These are phyloP conservation scores for Acrobasis repandana DNA, from an alignment of 2,888 invertebrate species.

Conservation along the genomic window DNA sequence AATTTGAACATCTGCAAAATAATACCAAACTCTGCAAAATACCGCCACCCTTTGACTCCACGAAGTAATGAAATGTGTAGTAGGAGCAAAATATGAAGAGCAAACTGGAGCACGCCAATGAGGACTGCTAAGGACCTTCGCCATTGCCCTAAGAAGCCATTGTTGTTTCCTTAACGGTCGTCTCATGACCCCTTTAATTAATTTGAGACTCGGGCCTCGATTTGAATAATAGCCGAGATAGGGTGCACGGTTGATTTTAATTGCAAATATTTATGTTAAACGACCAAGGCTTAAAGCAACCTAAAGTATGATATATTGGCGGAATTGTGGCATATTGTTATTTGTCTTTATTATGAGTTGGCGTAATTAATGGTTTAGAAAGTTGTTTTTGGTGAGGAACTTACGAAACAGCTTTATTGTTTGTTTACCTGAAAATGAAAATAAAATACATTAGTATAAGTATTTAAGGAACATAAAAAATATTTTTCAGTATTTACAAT, in stretches of 20 bases:
- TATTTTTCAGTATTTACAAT: no score
- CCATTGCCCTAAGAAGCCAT: constrained; percentile 57
- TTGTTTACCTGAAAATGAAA: constrained; percentile 15
- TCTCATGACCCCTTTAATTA: constrained; percentile 82
- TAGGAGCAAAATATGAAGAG: background rate
- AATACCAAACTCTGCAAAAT: no score
- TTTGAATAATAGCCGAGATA: constrained; percentile 81
- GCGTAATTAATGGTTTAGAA: constrained; percentile 9
- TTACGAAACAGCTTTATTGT: background rate
- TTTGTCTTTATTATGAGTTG: constrained; percentile 34
- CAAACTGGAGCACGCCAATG: background rate
- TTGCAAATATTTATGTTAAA: constrained; percentile 83
- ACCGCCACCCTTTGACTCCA: no score
- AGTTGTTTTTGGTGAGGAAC: constrained; percentile 1
- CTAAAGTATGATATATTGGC: constrained; percentile 71
- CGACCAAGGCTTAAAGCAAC: constrained; percentile 63
- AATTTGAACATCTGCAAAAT: no score
- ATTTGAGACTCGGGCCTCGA: constrained; percentile 82
- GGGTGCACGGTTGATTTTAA: constrained; percentile 80
- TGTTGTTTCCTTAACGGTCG: constrained; percentile 81
- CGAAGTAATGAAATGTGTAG: no score
- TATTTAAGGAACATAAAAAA: no score
- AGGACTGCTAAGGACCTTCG: constrained; percentile 15
- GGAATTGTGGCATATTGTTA: constrained; percentile 41
- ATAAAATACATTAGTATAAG: constrained; percentile 1